These are phyloP conservation scores for Eidolon dupreanum DNA, from an alignment of 2,797 vertebrate genomes.

Conservation along the genomic window DNA sequence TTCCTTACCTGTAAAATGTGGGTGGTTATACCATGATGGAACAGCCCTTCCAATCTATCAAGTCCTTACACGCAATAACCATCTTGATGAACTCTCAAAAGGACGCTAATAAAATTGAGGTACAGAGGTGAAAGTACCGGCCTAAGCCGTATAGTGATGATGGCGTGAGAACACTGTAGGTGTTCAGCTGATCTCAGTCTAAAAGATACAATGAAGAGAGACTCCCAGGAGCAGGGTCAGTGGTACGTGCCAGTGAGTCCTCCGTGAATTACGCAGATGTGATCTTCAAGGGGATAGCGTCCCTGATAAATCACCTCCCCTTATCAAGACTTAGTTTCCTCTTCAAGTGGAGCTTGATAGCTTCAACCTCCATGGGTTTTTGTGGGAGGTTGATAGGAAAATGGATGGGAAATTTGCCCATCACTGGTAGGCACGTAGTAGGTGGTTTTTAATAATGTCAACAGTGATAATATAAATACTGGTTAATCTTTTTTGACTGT, in stretches of 20 bases:
- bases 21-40: accelerated
- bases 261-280: background rate
- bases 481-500: background rate
- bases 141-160: background rate
- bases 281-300: background rate
- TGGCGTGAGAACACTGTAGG: background rate
- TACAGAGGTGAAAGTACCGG: background rate
- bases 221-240: background rate
- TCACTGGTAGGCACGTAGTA: background rate
- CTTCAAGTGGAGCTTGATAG: accelerated
- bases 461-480: background rate
- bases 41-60: background rate
- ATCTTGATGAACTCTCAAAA: background rate
- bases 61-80: accelerated
- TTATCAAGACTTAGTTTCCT: background rate
- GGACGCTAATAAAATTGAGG: background rate
- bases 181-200: background rate
- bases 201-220: background rate
- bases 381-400: background rate
- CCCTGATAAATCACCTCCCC: background rate
- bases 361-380: accelerated
- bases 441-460: background rate
- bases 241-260: background rate
- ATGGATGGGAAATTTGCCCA: background rate
- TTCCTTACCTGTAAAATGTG: background rate